Percentiles rank a stretch among this genome's conserved stretches.
Conservation (phyloP, 2,888 invertebrate genomes). For the Empis stercorea region DNA sequence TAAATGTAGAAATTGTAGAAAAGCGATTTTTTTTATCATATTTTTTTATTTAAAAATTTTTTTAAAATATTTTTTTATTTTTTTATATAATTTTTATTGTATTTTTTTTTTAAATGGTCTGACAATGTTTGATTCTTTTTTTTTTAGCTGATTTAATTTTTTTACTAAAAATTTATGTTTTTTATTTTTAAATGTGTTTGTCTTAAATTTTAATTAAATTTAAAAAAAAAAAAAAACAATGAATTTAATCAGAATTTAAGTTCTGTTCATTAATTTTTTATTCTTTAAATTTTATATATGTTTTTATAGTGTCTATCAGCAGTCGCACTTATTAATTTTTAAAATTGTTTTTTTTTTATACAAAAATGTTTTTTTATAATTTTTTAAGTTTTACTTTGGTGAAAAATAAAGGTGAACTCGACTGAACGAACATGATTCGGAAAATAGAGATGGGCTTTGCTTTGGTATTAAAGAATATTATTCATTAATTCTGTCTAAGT, state of each 20-base stretch:
- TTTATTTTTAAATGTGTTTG: neutral
- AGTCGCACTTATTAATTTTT: neutral
- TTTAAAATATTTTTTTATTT: neutral
- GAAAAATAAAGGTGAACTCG: too few species aligned
- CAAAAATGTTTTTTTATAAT: neutral
- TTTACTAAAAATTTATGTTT: neutral
- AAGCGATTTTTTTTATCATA: conserved; percentile 8
- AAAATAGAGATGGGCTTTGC: too few species aligned
- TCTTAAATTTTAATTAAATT: neutral
- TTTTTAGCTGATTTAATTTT: neutral
- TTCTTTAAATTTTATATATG: too few species aligned
- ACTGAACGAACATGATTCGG: too few species aligned
- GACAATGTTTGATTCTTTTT: neutral
- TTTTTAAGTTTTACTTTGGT: too few species aligned
- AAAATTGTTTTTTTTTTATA: neutral
- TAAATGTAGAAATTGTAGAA: conserved; percentile 11
- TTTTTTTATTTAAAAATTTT: neutral
- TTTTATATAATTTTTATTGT: neutral
- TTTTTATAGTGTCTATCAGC: conserved; percentile 1
- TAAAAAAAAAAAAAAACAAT: too few species aligned
- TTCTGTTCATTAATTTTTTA: too few species aligned
- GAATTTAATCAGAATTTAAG: too few species aligned
- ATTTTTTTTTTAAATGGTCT: neutral
- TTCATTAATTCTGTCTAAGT: too few species aligned
- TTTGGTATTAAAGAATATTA: too few species aligned